phyloP scores from a whole-genome alignment of 1,140 invertebrate species.

The Aphaenogaster ashmeadi region DNA sequence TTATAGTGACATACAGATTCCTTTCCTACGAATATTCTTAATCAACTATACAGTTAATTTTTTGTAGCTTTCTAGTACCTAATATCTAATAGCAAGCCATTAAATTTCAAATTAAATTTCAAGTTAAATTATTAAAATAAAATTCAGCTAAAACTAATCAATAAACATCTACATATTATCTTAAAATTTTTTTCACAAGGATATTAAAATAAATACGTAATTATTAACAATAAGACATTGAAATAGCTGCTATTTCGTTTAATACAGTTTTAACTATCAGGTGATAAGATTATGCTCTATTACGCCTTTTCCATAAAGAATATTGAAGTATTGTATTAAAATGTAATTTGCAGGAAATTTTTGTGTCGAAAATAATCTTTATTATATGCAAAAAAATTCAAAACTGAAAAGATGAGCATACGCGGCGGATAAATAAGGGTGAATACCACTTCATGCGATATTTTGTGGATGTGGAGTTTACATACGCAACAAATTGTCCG shows the following conservation, averaged over 20 bases:
- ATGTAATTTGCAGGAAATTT: background rate
- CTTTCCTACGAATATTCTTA: background rate
- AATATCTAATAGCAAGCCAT: background rate
- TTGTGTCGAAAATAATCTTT: background rate
- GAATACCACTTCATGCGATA: background rate
- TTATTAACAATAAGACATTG: constrained; percentile 2
- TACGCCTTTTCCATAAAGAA: background rate
- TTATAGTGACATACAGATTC: background rate
- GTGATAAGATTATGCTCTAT: background rate
- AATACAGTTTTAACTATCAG: background rate
- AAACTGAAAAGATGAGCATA: background rate
- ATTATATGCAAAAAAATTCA: background rate
- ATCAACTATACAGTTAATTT: background rate
- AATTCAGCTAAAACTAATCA: background rate
- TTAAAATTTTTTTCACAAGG: background rate
- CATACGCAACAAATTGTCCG: background rate
- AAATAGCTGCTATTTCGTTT: background rate
- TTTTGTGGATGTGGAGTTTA: background rate
- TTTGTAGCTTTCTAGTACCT: background rate
- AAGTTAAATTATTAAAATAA: background rate
- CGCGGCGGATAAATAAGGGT: background rate
- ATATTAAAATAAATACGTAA: background rate
- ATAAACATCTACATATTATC: background rate
- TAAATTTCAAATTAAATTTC: background rate
- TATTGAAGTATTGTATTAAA: background rate